Conservation (phyloP, 2,888 invertebrate genomes). For the Trichopoda pennipes region DNA sequence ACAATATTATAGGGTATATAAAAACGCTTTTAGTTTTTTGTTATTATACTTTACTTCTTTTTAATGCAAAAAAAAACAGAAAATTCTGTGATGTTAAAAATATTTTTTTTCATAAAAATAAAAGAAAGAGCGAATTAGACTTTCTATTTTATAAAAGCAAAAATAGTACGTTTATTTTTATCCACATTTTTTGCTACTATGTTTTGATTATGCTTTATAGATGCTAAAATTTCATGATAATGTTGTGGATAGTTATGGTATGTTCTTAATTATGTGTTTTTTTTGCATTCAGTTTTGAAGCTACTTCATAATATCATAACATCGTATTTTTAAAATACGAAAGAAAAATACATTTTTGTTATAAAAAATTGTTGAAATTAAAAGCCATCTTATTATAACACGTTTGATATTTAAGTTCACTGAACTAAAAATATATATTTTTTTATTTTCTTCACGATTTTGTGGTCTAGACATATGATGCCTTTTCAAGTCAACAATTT, state of each 20-base stretch:
- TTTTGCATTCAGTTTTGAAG: not conserved
- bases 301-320: slow-evolving; percentile 33
- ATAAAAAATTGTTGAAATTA: slow-evolving; percentile 32
- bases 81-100: slow-evolving; percentile 32
- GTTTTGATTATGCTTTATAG: slow-evolving; percentile 56
- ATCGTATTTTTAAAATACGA: slow-evolving; percentile 32
- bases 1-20: slow-evolving; percentile 11
- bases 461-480: slow-evolving; percentile 42
- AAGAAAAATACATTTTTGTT: slow-evolving; percentile 8
- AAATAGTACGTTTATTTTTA: slow-evolving; percentile 26
- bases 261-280: slow-evolving; percentile 62
- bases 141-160: slow-evolving; percentile 27
- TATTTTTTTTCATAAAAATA: slow-evolving; percentile 26
- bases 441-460: not conserved
- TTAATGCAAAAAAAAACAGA: slow-evolving; percentile 4
- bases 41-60: slow-evolving; percentile 39
- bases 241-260: slow-evolving; percentile 40
- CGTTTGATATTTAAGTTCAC: slow-evolving; percentile 46
- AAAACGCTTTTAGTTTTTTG: slow-evolving; percentile 46
- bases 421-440: slow-evolving; percentile 37
- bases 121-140: slow-evolving; percentile 33
- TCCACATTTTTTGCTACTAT: slow-evolving; percentile 35
- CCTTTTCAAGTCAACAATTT: slow-evolving; percentile 1
- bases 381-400: slow-evolving; percentile 44
- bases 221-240: slow-evolving; percentile 15